Conservation (phyloP, 2,888 invertebrate species). For the Temnothorax unifasciatus region DNA sequence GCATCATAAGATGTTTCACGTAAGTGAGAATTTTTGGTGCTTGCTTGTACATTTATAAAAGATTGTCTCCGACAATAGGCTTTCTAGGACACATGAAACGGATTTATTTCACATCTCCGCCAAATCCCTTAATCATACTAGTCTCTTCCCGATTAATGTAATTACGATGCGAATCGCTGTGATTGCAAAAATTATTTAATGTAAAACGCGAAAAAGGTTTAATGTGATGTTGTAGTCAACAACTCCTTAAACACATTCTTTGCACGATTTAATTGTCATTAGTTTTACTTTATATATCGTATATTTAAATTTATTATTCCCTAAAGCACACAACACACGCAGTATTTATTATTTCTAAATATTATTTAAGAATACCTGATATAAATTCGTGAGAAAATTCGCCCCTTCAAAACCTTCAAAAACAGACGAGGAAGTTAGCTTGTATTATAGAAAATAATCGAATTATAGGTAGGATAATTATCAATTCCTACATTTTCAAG, state of each 20-base stretch:
- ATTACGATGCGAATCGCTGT: not conserved
- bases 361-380: not conserved
- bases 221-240: not conserved
- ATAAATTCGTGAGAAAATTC: not conserved
- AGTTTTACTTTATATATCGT: conserved; percentile 17
- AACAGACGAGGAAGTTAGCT: not conserved
- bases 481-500: conserved; percentile 15
- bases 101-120: conserved; percentile 15
- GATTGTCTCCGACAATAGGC: conserved; percentile 26
- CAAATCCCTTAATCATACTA: conserved; percentile 9
- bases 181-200: conserved; percentile 16
- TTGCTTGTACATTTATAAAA: not conserved
- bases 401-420: not conserved
- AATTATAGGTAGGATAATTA: conserved; percentile 6
- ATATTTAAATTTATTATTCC: not conserved
- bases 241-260: not conserved
- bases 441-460: conserved; percentile 20
- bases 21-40: not conserved
- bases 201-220: not conserved
- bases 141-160: not conserved
- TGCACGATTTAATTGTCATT: conserved; percentile 20
- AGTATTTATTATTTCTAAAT: not conserved
- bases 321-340: not conserved
- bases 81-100: not conserved
- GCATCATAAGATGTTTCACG: not conserved